These are phyloP conservation scores for Nymphalis c-album DNA, from an alignment of 2,888 invertebrate species.

Conservation along the genomic window DNA sequence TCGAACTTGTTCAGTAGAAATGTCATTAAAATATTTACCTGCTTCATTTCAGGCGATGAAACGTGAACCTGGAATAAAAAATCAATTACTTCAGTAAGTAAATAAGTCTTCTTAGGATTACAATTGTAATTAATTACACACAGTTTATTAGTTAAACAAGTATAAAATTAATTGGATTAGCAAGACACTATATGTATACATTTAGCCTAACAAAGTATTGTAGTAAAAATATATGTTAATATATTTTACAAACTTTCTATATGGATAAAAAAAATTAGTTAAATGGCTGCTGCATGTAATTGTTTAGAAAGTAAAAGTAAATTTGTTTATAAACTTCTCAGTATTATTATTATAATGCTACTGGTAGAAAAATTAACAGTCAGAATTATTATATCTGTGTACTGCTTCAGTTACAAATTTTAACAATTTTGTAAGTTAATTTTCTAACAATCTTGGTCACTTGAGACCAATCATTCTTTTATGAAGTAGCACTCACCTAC, in stretches of 20 bases:
- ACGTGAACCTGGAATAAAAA: conserved; percentile 75
- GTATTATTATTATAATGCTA: neutral
- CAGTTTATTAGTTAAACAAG: conserved; percentile 11
- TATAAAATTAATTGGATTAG: conserved; percentile 7
- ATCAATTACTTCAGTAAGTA: conserved; percentile 22
- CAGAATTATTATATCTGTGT: neutral
- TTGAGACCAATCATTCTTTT: conserved; percentile 16
- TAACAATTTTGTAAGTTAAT: neutral
- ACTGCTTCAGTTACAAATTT: neutral
- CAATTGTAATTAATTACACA: conserved; percentile 7
- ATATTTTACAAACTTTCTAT: neutral
- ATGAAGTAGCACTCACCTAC: conserved; percentile 50
- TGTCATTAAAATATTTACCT: conserved; percentile 58
- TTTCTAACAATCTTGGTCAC: neutral
- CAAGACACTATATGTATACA: neutral
- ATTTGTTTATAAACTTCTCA: too few relatives aligned
- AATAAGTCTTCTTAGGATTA: conserved; percentile 1
- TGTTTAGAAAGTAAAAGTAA: neutral
- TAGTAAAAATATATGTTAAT: neutral
- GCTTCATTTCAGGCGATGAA: conserved; percentile 80
- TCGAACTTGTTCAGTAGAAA: neutral
- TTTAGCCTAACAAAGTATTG: neutral
- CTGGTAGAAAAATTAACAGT: neutral
- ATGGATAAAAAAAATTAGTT: conserved; percentile 7
- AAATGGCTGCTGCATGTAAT: conserved; percentile 36